Conservation (phyloP, 2,113 vertebrate genomes). For the Callopanchax toddi region DNA sequence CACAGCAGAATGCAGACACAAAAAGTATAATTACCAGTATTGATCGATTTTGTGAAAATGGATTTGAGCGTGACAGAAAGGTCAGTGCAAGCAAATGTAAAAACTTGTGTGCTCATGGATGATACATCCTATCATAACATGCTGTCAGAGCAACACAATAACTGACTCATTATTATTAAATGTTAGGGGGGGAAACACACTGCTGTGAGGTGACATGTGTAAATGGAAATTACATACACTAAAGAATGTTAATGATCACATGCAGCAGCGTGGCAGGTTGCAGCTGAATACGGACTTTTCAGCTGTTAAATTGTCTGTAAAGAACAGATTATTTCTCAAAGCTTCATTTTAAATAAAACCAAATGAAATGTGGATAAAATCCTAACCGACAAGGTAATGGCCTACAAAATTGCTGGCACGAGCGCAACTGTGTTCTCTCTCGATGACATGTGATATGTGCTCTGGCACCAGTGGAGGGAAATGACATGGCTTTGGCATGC, state of each 20-base stretch:
- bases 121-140: conserved; percentile 28
- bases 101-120: conserved; percentile 32
- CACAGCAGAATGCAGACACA: conserved; percentile 41
- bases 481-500: conserved; percentile 61
- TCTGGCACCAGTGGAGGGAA: conserved; percentile 55
- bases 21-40: conserved; percentile 52
- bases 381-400: conserved; percentile 47
- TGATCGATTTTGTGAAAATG: conserved; percentile 36
- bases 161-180: conserved; percentile 26
- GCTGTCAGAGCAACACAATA: conserved; percentile 9
- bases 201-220: conserved; percentile 11
- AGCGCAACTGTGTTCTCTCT: conserved; percentile 39
- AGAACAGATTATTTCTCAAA: conserved; percentile 36
- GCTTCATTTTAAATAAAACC: conserved; percentile 48
- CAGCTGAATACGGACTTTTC: conserved; percentile 24
- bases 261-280: conserved; percentile 6
- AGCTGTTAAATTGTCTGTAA: conserved; percentile 30
- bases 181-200: background rate
- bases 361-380: conserved; percentile 38
- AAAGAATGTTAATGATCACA: conserved; percentile 24
- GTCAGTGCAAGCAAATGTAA: conserved; percentile 39
- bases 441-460: conserved; percentile 36
- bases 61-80: conserved; percentile 47
- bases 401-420: conserved; percentile 52
- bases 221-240: conserved; percentile 21